Percentiles rank a stretch among this genome's conserved stretches.
Conservation (phyloP, 2,113 vertebrate genomes). For the Herpailurus yagouaroundi region DNA sequence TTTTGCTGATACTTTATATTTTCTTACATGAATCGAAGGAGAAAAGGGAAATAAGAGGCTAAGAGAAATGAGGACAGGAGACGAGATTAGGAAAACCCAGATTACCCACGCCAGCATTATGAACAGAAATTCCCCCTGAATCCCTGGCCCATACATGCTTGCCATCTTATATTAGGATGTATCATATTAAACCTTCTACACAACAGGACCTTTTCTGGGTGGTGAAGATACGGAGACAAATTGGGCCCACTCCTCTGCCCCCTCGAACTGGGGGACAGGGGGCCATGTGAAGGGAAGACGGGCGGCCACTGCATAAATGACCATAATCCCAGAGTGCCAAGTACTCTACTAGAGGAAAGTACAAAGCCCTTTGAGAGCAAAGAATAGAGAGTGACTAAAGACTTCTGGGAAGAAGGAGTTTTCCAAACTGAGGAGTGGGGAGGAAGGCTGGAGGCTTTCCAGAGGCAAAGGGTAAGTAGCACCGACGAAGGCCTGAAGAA, state of each 20-base stretch:
- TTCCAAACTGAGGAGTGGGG: neutral
- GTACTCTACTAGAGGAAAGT: neutral
- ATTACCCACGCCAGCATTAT: fast-evolving
- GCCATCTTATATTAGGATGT: too few species aligned
- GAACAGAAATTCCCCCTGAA: neutral
- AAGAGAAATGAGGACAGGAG: neutral
- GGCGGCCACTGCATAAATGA: neutral
- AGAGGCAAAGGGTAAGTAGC: neutral
- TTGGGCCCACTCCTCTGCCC: neutral
- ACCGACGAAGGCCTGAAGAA: too few species aligned
- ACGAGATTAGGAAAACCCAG: neutral
- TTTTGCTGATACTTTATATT: neutral
- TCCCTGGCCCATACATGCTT: neutral
- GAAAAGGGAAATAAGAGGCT: neutral
- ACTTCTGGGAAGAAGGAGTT: neutral
- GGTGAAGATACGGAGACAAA: neutral
- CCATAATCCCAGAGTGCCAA: neutral
- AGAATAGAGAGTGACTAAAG: neutral
- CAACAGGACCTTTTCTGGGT: neutral
- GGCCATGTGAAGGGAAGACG: neutral
- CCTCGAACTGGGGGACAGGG: too few species aligned
- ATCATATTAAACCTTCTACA: neutral
- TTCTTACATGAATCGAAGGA: neutral
- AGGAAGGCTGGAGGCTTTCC: neutral
- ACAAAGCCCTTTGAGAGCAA: neutral